phyloP scores from a whole-genome alignment of 2,113 vertebrate species.

The Machaerirhynchus nigripectus region DNA sequence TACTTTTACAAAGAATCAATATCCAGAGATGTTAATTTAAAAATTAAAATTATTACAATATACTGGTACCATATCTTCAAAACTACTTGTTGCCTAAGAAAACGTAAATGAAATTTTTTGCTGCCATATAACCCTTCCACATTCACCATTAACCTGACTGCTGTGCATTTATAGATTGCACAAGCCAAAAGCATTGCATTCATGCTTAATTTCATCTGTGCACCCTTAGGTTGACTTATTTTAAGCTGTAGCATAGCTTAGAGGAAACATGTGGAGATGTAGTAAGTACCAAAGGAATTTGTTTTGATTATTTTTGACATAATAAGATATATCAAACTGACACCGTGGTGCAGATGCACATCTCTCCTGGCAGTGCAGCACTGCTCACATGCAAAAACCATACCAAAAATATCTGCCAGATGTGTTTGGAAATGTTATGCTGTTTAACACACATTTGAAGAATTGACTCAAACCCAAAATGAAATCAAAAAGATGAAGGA shows the following conservation, averaged over 20 bases:
- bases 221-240: not conserved
- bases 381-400: not conserved
- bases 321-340: not conserved
- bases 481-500: not conserved
- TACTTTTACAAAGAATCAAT: not conserved
- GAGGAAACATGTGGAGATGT: not conserved
- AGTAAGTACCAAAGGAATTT: not conserved
- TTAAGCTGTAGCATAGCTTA: not conserved
- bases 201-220: not conserved
- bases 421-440: not conserved
- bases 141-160: not conserved
- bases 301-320: slow-evolving; percentile 1
- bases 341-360: not conserved
- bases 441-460: not conserved
- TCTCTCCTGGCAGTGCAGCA: not conserved
- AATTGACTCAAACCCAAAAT: not conserved
- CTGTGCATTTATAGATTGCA: not conserved
- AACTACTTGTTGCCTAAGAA: not conserved
- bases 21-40: not conserved
- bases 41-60: not conserved
- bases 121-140: not conserved
- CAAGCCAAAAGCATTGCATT: not conserved
- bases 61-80: not conserved
- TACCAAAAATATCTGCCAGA: not conserved
- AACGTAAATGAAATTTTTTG: not conserved